Evolutionary conservation across 1,140 invertebrate species (phyloP), one percentile per base, ranked within the genome.

Genomic region (Planococcus citri): DNA sequence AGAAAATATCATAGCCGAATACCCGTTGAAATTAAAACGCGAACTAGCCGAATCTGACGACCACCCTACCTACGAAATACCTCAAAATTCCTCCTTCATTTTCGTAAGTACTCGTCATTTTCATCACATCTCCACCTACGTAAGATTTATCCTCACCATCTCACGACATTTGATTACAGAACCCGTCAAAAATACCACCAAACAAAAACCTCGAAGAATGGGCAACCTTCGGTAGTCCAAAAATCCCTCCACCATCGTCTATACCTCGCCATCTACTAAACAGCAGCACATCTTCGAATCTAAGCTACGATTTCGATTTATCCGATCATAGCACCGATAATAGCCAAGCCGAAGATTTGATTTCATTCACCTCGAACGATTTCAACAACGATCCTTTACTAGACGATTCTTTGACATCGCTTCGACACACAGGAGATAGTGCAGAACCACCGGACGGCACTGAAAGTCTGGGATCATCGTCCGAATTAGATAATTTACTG

Each of bases 231-330:
- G 70, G 51, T 80, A 78, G 0, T 72, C 76, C 37, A 83, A 83
- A 83, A 0, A 83, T 83, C 6, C 79, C 82, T 9, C 83, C 83
- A 1, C 81, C 83, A 0, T 21, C 78, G 85, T 85, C 67, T 71
- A 81, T 60, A 77, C 81, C 33, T 84, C 83, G 6, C 82, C 82
- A 1, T 85, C 87, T 73, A 83, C 22, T 64, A 17, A 25, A 24
- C 60, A 64, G 25, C 25, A 64, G 86, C 27, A 79, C 80, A 69
- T 74, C 88, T 14, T 85, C 83, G n/a, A 85, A 85, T 74, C 83
- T 88, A 22, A 88, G 87, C 77, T 88, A 87, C 74, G 87, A 88
- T 72, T 87, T 88, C 60, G 86, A 87, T 75, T 78, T 86, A 64
- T 88, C 85, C 1, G 87, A 88, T 77, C 78, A 85, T 33, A 88